phyloP scores from a whole-genome alignment of 2,113 vertebrate species.

The Odontophorus gujanensis region DNA sequence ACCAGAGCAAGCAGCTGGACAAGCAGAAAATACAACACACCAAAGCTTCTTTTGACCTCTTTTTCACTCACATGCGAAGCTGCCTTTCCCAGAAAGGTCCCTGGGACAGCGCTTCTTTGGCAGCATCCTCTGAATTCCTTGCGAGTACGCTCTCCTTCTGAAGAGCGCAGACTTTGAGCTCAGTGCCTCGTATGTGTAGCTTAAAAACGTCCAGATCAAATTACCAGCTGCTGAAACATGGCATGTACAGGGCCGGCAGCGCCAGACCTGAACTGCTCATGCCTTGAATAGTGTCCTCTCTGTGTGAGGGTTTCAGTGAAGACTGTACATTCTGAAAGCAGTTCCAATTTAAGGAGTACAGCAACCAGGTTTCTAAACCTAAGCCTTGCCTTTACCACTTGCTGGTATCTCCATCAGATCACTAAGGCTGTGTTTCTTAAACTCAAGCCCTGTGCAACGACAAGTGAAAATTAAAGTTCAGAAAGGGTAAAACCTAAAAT shows the following conservation, averaged over 20 bases:
- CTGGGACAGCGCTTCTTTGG: fast-evolving
- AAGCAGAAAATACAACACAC: neutral
- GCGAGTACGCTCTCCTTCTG: neutral
- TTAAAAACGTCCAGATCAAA: neutral
- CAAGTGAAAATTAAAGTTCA: neutral
- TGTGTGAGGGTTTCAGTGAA: neutral
- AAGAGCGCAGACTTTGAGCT: neutral
- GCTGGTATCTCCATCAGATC: neutral
- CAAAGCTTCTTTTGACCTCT: neutral
- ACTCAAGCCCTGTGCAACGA: neutral
- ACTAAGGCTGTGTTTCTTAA: neutral
- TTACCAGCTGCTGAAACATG: neutral
- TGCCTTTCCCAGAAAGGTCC: neutral
- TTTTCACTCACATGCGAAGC: neutral
- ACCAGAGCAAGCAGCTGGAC: neutral
- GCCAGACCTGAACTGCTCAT: neutral
- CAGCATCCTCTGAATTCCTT: neutral
- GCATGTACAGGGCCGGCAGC: neutral
- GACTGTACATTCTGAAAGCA: neutral
- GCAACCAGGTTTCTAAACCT: neutral
- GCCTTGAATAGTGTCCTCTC: neutral
- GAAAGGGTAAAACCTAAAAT: neutral
- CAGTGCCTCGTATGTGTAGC: neutral
- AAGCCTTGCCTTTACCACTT: fast-evolving
- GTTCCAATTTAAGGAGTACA: neutral